A percentile compares a stretch with the other conserved stretches of the same genome.
Conservation (phyloP, 2,113 vertebrate genomes). For the Terrapene triunguis region DNA sequence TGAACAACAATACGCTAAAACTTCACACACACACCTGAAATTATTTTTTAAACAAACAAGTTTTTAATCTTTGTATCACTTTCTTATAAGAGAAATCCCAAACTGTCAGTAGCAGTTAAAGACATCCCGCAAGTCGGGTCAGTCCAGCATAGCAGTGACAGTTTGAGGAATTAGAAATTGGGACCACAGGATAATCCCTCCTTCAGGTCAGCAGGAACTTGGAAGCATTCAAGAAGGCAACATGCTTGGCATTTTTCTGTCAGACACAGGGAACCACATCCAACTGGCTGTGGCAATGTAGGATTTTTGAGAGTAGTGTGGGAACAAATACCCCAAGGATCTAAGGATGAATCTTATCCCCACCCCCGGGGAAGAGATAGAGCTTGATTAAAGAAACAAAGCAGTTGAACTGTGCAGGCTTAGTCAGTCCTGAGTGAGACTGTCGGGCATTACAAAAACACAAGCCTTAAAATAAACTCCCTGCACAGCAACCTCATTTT, state of each 20-base stretch:
- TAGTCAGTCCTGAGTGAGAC: neutral
- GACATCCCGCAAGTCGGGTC: neutral
- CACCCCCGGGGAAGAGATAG: neutral
- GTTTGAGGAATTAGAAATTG: neutral
- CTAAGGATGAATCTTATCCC: neutral
- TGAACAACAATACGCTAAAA: neutral
- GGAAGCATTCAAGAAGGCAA: neutral
- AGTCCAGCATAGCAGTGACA: neutral
- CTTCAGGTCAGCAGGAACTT: fast-evolving
- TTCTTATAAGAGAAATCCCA: neutral
- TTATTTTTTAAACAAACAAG: fast-evolving
- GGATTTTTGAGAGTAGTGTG: neutral
- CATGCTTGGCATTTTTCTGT: too few relatives aligned
- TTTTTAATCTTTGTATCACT: fast-evolving
- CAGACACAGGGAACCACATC: neutral
- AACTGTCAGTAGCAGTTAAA: neutral
- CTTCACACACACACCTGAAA: fast-evolving
- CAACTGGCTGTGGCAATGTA: neutral
- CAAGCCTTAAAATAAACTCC: neutral
- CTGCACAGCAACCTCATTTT: neutral
- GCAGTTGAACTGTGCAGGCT: neutral
- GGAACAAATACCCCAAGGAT: neutral
- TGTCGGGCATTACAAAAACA: too few relatives aligned
- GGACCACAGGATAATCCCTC: neutral
- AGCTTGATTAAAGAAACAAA: neutral